Evolutionary conservation across 1,140 invertebrate species (phyloP).

Genomic region (Drosophila subobscura): DNA sequence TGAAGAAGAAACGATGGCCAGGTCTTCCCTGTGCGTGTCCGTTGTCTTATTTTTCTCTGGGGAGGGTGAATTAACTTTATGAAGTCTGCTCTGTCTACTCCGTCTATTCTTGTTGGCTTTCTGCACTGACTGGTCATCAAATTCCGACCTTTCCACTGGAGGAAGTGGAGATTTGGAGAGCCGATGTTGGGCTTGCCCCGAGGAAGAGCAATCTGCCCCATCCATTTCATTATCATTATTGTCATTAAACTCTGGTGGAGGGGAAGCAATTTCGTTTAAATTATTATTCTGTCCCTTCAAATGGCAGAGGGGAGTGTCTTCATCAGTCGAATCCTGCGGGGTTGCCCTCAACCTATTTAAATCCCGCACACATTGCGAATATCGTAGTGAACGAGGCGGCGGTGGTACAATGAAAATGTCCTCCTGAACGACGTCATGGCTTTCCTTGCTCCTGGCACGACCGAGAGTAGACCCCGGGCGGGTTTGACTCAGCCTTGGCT

Average conservation of each 20-base stretch:
- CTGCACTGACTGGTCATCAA: too few species aligned
- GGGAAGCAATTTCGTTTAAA: neutral
- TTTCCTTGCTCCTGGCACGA: neutral
- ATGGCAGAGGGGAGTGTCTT: too few species aligned
- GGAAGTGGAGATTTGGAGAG: neutral
- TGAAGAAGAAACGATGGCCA: too few species aligned
- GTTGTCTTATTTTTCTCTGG: neutral
- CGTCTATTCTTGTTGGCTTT: neutral
- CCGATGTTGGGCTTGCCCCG: too few species aligned
- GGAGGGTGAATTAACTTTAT: slow-evolving; percentile 1
- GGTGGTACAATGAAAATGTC: slow-evolving; percentile 49
- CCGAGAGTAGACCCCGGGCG: neutral
- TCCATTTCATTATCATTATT: neutral
- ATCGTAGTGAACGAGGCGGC: slow-evolving; percentile 42
- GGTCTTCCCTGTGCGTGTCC: neutral
- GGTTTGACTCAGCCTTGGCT: neutral
- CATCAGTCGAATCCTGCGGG: neutral
- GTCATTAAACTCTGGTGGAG: slow-evolving; percentile 9
- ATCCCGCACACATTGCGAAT: slow-evolving; percentile 25
- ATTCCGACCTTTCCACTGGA: neutral
- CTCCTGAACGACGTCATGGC: neutral
- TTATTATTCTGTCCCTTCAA: neutral
- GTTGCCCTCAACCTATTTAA: neutral
- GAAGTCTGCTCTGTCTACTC: neutral
- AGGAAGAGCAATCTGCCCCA: neutral